A percentile compares a stretch with the other conserved stretches of the same genome.
phyloP scores from a whole-genome alignment of 2,888 invertebrate genomes.

The Limnephilus marmoratus region DNA sequence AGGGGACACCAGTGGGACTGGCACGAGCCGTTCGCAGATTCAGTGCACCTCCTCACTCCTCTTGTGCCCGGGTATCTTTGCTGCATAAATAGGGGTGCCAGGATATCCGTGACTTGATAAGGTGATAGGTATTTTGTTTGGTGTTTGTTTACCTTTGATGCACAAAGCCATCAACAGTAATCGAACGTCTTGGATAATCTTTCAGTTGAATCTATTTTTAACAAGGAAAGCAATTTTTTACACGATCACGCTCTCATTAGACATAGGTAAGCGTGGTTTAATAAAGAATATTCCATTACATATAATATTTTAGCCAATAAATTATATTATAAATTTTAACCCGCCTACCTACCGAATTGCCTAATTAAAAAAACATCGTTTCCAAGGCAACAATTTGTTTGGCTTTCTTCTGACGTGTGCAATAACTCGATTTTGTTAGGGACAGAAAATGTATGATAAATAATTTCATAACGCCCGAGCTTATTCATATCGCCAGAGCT shows the following conservation, averaged over 20 bases:
- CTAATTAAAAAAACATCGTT: too few relatives aligned
- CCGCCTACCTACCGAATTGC: neutral
- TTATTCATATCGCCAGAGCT: too few relatives aligned
- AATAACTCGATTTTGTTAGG: too few relatives aligned
- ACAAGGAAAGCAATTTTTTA: neutral
- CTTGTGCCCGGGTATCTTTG: conserved; percentile 48
- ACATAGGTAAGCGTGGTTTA: too few relatives aligned
- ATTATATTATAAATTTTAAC: too few relatives aligned
- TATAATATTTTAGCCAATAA: neutral
- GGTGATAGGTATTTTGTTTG: neutral
- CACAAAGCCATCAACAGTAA: neutral
- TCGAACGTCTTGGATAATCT: neutral
- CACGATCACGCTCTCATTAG: neutral
- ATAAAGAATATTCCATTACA: neutral
- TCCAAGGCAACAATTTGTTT: too few relatives aligned
- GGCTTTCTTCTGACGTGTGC: too few relatives aligned
- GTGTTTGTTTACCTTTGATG: neutral
- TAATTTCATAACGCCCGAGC: too few relatives aligned
- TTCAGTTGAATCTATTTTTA: neutral
- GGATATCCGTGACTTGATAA: conserved; percentile 9
- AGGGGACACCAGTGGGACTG: conserved; percentile 56
- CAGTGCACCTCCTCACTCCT: conserved; percentile 29
- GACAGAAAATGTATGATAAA: too few relatives aligned
- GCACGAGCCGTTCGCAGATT: conserved; percentile 39
- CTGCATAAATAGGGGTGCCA: conserved; percentile 38